Base-by-base conservation (phyloP, 1,140 invertebrate species). In the Pemphigus obesinymphae region DNA sequence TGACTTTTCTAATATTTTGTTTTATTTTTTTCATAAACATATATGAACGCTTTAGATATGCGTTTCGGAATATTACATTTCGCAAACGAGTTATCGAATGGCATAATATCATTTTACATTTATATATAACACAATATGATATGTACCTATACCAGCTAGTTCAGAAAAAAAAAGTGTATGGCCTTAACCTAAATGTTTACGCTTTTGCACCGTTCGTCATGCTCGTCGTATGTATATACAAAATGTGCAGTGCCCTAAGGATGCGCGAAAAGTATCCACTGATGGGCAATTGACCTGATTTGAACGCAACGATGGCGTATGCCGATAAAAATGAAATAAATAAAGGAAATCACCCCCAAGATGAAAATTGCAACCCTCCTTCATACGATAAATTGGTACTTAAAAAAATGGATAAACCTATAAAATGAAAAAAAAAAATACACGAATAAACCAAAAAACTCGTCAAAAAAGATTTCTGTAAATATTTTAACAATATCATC, bases 271-370 rank as follows among this genome's bases (percentile, higher is more conserved):
- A 78, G 31, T 78, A 78, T n/a, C 31, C 73, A 58, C 73, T 26
- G 73, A 78, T 58, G 73, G 73, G 73, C 73, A 78, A 78, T 78
- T 78, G 73, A 78, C 73, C 73, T 40, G 48, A 53, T 78, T 78
- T 37, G 34, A 58, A 55, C 11, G 73, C 48, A 76, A 55, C 34
- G 73, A 78, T 40, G 29, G 73, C 15, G 23, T 40, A 37, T 43
- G 31, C 48, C 73, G 50, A 76, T 76, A 76, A 76, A 76, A 48
- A 40, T n/a, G 29, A 75, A 55, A 76, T 40, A 78, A 53, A 45
- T 40, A 78, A 78, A 23, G 73, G 53, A 78, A 78, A 78, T 78
- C 73, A 78, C 73, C 73, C 73, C 73, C 73, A 37, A 78, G 73
- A 78, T 58, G 50, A 45, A 78, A 20, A 78, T 78, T 58, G 31